phyloP scores from a whole-genome alignment of 2,888 invertebrate genomes.

The Pyralis farinalis region DNA sequence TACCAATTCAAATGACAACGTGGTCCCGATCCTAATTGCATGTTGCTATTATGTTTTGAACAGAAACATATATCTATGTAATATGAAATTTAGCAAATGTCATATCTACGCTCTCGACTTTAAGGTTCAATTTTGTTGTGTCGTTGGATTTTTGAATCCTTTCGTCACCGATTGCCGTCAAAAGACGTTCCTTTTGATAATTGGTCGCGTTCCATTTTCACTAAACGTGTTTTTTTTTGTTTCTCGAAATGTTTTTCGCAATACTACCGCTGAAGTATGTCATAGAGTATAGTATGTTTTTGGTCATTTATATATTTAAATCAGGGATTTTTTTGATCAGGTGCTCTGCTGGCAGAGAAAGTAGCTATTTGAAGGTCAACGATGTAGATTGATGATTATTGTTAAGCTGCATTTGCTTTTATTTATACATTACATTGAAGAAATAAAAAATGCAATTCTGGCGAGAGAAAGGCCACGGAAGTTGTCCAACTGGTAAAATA shows the following conservation, averaged over 20 bases:
- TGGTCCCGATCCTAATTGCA: slow-evolving; percentile 53
- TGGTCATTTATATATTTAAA: no score
- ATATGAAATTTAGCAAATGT: neutral
- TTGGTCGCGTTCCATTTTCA: slow-evolving; percentile 69
- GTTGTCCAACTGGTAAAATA: no score
- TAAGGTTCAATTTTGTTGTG: slow-evolving; percentile 24
- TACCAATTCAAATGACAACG: slow-evolving; percentile 70
- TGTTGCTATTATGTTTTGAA: slow-evolving; percentile 44
- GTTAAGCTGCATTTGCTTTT: no score
- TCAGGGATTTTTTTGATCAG: no score
- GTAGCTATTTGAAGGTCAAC: no score
- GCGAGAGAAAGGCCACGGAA: no score
- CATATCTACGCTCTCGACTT: slow-evolving; percentile 2
- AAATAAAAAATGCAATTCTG: no score
- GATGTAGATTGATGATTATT: no score
- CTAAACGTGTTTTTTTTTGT: slow-evolving; percentile 38
- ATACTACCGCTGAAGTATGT: slow-evolving; percentile 13
- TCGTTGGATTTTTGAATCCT: slow-evolving; percentile 12
- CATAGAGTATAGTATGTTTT: no score
- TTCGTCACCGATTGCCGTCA: slow-evolving; percentile 33
- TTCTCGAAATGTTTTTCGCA: slow-evolving; percentile 49
- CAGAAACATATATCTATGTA: slow-evolving; percentile 20
- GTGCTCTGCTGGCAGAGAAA: no score
- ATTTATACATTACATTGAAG: no score
- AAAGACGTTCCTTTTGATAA: slow-evolving; percentile 50